phyloP scores from a whole-genome alignment of 2,113 vertebrate genomes.

The Lontra canadensis region DNA sequence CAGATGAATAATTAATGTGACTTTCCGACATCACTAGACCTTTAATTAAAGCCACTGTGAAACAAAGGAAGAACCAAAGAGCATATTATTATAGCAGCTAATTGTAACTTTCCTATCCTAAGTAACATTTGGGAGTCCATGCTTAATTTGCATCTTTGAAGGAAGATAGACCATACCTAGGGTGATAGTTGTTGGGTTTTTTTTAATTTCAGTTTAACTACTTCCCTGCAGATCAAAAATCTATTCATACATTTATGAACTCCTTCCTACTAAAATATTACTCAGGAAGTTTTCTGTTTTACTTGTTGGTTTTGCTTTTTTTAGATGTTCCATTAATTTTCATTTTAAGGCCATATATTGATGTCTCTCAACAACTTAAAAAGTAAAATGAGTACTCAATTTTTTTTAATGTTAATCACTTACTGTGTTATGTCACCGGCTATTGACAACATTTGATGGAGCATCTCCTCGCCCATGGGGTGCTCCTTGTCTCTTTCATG shows the following conservation, averaged over 20 bases:
- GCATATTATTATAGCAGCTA: slow-evolving; percentile 79
- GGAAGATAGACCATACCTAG: slow-evolving; percentile 65
- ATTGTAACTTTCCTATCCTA: slow-evolving; percentile 82
- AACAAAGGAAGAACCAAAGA: slow-evolving; percentile 83
- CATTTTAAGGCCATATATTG: background rate
- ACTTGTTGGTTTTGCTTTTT: background rate
- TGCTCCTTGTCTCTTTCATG: background rate
- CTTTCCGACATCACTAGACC: slow-evolving; percentile 85
- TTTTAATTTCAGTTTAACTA: slow-evolving; percentile 39
- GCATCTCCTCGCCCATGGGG: background rate
- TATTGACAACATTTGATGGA: background rate
- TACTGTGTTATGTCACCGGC: background rate
- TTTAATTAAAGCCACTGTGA: slow-evolving; percentile 89
- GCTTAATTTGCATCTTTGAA: slow-evolving; percentile 79
- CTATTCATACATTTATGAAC: slow-evolving; percentile 33
- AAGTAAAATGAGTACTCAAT: background rate
- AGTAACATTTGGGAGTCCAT: slow-evolving; percentile 69
- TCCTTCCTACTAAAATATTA: slow-evolving; percentile 47
- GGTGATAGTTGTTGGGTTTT: slow-evolving; percentile 40
- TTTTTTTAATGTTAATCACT: background rate
- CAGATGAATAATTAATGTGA: slow-evolving; percentile 90
- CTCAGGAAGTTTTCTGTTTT: background rate
- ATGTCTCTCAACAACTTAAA: background rate
- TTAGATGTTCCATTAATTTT: slow-evolving; percentile 9
- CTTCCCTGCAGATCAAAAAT: slow-evolving; percentile 27